Conservation (phyloP, 2,888 invertebrate species). For the Cylindroiulus punctatus region DNA sequence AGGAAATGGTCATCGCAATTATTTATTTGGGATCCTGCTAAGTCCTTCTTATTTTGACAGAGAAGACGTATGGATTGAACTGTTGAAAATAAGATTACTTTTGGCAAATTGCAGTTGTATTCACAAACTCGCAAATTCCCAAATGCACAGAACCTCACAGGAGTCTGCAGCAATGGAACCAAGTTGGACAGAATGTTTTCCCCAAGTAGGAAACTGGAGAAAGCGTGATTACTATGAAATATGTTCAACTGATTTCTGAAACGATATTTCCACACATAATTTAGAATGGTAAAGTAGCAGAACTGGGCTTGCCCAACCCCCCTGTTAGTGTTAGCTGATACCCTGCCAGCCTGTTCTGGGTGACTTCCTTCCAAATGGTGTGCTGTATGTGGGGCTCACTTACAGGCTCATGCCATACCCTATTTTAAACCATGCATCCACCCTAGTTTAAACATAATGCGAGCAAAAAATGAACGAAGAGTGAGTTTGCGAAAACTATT, state of each 20-base stretch:
- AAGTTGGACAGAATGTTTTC: neutral
- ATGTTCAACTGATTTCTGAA: neutral
- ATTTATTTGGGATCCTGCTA: neutral
- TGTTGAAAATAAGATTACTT: no score
- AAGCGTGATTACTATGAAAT: neutral
- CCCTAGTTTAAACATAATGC: slow-evolving; percentile 43
- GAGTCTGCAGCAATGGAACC: neutral
- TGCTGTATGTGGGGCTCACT: slow-evolving; percentile 33
- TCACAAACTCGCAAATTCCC: no score
- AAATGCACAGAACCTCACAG: no score
- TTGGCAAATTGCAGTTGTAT: no score
- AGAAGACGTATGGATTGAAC: neutral
- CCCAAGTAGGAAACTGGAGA: neutral
- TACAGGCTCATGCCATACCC: slow-evolving; percentile 47
- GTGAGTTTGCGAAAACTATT: neutral
- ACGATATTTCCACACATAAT: slow-evolving; percentile 34
- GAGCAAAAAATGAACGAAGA: slow-evolving; percentile 4
- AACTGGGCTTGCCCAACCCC: slow-evolving; percentile 7
- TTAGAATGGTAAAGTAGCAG: slow-evolving; percentile 33
- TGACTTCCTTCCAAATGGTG: slow-evolving; percentile 47
- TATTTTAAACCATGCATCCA: slow-evolving; percentile 35
- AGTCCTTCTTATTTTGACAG: neutral
- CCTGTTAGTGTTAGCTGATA: slow-evolving; percentile 50
- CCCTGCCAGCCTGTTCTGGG: slow-evolving; percentile 46
- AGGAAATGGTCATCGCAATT: slow-evolving; percentile 22